Base-by-base conservation (phyloP, 1,140 invertebrate genomes). In the Dendrolimus punctatus region DNA sequence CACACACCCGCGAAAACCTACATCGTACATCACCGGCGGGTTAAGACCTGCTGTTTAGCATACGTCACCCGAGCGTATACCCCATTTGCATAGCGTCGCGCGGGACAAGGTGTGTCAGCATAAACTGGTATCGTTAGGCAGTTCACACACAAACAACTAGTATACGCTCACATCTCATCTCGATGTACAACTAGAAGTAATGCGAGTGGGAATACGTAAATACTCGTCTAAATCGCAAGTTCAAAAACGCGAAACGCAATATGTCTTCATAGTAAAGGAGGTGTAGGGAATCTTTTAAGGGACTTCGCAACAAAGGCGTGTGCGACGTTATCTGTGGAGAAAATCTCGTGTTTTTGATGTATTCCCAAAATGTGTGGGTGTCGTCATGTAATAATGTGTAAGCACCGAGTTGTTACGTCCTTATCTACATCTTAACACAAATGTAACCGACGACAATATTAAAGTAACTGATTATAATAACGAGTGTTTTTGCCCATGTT, bases 241-340 rank as follows among this genome's bases (percentile, higher is more conserved):
- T 83, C 78, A 83, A 83, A 85, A 83, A 83, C 80, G 77, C 76
- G 79, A 80, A 85, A 82, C 77, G 80, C 76, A 83, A 85, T 85
- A 82, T 84, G 82, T 83, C 82, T 85, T 85, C 77, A 78, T 85
- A 80, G 76, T 72, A 64, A 62, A 65, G 23, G 60, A 68, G 68
- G 73, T 74, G 75, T 76, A 74, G 73, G 73, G 76, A 81, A 80
- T 81, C 75, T 84, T 80, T 70, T 79, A 71, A 68, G 64, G 60
- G 67, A 65, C 68, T 66, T 76, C 66, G 58, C 68, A 76, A 80
- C 72, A 84, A 80, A 76, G 64, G 74, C 68, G 68, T 67, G 64
- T 62, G 67, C 60, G 64, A 62, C 68, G 66, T 63, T 74, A 80
- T 79, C 76, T 65, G 55, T 62, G 53, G 69, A 62, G 70, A 71